Base-by-base conservation (phyloP, 2,113 vertebrate genomes). In the Quiscalus mexicanus region DNA sequence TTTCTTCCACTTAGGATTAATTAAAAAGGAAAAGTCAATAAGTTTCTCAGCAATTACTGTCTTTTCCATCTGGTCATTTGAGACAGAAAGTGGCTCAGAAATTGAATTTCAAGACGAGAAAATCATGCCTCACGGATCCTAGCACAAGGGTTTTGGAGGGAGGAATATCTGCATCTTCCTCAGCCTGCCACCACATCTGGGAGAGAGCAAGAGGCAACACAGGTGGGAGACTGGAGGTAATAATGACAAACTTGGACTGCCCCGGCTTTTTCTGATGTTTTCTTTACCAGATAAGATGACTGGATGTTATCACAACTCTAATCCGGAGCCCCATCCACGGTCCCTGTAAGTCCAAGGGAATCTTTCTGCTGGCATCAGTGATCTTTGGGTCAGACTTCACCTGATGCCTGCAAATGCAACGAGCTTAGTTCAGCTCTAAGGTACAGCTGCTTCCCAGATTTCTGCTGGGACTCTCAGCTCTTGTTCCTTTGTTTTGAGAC, bases 1-100 rank as follows among this genome's bases (percentile, higher is more conserved):
- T 97, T 93, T 92, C 93, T 96, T 97, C 93, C 76, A 93, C 67
- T 98, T 97, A 89, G 78, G 95, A 95, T 97, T 97, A 97, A 97
- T 97, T 94, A 96, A 96, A 96, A 90, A 84, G 49, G 95, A 95
- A 96, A 95, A 96, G 93, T 92, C 94, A 96, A 70, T 96, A 91
- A 89, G 79, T 96, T 83, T 96, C 80, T 92, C 81, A 87, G 93
- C 92, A 83, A 67, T 96, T 92, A 74, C 55, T 96, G 92, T 96
- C 80, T 83, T 95, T 94, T 92, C 86, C 80, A 81, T 70, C 83
- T 93, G 89, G 88, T 82, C 89, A 89, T 89, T 93, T 93, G 68
- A 81, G 82, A 65, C 91, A 60, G 93, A 39, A 69, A 91, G 79
- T 78, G 90, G 56, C 23, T 91, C 41, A 84, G 62, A 92, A 94